phyloP scores from a whole-genome alignment of 2,888 invertebrate species.

The Bombylius major region DNA sequence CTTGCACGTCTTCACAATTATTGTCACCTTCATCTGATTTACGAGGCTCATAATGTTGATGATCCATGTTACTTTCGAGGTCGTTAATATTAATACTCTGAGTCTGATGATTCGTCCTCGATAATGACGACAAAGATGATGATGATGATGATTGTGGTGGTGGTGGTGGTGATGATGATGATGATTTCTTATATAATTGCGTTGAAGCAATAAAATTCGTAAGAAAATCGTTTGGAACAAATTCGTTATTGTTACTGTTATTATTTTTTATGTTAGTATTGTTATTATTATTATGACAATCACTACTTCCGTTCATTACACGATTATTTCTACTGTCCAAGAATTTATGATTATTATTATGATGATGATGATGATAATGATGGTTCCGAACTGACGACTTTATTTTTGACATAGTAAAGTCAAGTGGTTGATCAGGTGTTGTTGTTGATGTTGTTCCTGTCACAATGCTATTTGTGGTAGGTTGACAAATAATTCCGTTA shows the following conservation, averaged over 20 bases:
- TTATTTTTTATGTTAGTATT: background rate
- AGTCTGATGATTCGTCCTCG: background rate
- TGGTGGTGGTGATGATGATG: background rate
- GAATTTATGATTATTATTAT: background rate
- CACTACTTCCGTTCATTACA: constrained; percentile 3
- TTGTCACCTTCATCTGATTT: background rate
- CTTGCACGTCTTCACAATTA: background rate
- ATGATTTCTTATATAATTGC: background rate
- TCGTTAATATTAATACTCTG: background rate
- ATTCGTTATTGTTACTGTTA: constrained; percentile 4
- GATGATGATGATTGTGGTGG: too few species aligned
- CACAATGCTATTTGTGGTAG: background rate
- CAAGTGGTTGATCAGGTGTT: constrained; percentile 15
- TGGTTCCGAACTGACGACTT: constrained; percentile 1
- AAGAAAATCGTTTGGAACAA: constrained; percentile 8
- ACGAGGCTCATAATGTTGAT: background rate
- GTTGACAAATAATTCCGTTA: constrained; percentile 9
- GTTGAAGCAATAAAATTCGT: constrained; percentile 2
- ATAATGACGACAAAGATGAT: too few species aligned
- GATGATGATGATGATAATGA: background rate
- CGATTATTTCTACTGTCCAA: background rate
- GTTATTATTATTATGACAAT: background rate
- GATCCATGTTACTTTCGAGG: background rate
- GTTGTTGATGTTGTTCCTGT: background rate
- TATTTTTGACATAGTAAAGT: constrained; percentile 20